Conservation (phyloP, 2,797 vertebrate species). For the Cephalopachus bancanus region DNA sequence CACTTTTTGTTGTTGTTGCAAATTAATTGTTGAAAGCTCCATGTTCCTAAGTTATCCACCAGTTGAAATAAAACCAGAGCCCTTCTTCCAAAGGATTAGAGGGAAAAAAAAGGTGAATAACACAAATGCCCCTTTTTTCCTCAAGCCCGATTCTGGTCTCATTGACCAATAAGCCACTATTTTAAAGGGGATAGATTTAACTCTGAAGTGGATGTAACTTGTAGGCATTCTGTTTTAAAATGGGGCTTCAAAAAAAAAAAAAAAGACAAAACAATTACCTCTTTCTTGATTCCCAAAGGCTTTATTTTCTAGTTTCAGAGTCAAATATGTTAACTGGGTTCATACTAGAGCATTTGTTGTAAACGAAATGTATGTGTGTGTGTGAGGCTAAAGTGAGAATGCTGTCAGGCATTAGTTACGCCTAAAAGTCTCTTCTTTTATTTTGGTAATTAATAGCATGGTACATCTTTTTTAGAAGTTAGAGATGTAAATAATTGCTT, state of each 20-base stretch:
- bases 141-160: too few relatives aligned
- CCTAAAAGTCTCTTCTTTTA: not conserved
- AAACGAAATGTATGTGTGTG: not conserved
- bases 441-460: not conserved
- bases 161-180: too few relatives aligned
- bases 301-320: not conserved
- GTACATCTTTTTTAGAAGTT: not conserved
- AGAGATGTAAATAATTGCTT: not conserved
- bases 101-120: not conserved
- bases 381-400: not conserved
- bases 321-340: not conserved
- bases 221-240: not conserved
- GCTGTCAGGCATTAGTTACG: not conserved
- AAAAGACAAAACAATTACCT: not conserved
- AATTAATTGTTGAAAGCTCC: not conserved
- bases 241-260: not conserved
- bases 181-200: not conserved
- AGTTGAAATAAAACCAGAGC: not conserved
- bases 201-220: not conserved
- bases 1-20: not conserved
- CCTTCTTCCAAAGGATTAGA: not conserved
- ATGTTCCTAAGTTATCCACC: not conserved
- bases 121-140: rapidly evolving
- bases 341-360: not conserved
- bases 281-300: not conserved